Base-by-base conservation (phyloP, 2,888 invertebrate species). In the Leptinotarsa haldemani region DNA sequence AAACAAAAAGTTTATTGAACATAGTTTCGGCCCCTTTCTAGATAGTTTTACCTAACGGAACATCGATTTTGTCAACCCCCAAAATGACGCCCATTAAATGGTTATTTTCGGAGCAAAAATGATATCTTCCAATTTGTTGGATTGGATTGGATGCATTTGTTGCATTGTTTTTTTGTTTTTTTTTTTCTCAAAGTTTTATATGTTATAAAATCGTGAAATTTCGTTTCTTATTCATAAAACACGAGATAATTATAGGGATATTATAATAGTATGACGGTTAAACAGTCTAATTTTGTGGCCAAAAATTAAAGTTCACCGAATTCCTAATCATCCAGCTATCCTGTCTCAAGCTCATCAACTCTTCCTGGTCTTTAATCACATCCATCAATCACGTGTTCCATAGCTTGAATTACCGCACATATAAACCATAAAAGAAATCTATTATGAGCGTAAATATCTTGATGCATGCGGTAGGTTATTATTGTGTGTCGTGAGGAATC, bases 371-470 rank as follows among this genome's bases (percentile, higher is more conserved):
- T 61, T 61, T 61, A 40, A 61, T 61, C 40, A n/a, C 61, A 61
- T 61, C 61, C 40, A 61, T 61, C 61, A 61, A 61, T 61, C 61
- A 40, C 61, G n/a, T n/a, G 61, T 61, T 40, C n/a, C 40, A 30
- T 40, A 30, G 61, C 61, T 61, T 61, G 61, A 61, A 30, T 61
- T 64, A 71, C 52, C 16, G 64, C 72, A 15, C 53, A 52, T 63
- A 63, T 63, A 63, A 68, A 68, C 22, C 46, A 53, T 40, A 61
- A 25, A 53, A 50, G 50, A 67, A 68, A 64, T 64, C 67, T 63
- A 63, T 72, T 72, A 68, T 40, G 63, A 68, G 56, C 68, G 46
- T 72, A 72, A 72, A 72, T 68, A 72, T 72, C 65, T 67, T 30
- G 67, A 72, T 72, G 53, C 40, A 61, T 71, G 72, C 52, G 72